Evolutionary conservation across 2,113 vertebrate genomes (phyloP).

Genomic region (Eulemur rufifrons): DNA sequence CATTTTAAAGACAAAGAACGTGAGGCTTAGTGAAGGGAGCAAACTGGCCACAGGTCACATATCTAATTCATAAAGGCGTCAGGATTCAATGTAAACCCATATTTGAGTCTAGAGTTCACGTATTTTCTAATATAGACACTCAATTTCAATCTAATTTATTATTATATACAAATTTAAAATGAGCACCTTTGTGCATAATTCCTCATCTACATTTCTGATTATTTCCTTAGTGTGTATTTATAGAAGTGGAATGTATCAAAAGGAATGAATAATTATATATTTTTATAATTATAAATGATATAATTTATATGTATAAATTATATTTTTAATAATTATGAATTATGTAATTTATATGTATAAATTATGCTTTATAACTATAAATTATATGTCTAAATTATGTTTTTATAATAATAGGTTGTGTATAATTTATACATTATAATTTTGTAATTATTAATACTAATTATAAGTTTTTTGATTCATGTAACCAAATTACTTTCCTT

Average conservation of each 20-base stretch:
- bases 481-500: background rate
- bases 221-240: conserved; percentile 3
- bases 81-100: background rate
- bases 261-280: background rate
- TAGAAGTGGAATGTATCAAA: background rate
- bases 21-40: background rate
- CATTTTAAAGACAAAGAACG: background rate
- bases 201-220: conserved; percentile 5
- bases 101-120: background rate
- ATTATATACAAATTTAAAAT: background rate
- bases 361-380: background rate
- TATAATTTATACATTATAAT: background rate
- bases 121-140: background rate
- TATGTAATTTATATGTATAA: background rate
- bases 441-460: background rate
- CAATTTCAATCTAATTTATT: background rate
- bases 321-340: background rate
- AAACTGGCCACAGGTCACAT: background rate
- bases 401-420: background rate
- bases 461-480: background rate
- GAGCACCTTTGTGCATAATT: background rate
- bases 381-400: background rate
- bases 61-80: background rate
- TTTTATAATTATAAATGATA: background rate
- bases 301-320: background rate